These are phyloP conservation scores for Dolomedes plantarius DNA, from an alignment of 2,888 invertebrate genomes.

Conservation along the genomic window DNA sequence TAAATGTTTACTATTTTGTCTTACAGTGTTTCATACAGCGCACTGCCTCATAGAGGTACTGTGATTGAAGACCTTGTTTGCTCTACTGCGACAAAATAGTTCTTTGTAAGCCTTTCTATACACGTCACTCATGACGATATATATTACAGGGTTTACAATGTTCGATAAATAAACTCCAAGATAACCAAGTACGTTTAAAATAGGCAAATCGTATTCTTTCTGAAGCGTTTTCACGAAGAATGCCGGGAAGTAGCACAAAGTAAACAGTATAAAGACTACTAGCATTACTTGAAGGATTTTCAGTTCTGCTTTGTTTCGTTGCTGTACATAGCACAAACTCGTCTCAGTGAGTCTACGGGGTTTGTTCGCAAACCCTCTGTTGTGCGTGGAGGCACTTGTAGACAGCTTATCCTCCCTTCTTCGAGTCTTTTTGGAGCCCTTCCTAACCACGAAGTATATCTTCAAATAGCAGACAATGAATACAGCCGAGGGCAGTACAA, in stretches of 20 bases:
- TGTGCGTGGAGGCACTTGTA: neutral
- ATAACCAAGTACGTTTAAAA: constrained; percentile 83
- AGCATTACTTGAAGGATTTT: constrained; percentile 84
- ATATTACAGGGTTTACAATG: constrained; percentile 93
- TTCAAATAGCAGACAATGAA: constrained; percentile 90
- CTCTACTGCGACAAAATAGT: constrained; percentile 39
- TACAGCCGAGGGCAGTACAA: constrained; percentile 88
- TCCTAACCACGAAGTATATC: constrained; percentile 80
- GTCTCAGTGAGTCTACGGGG: constrained; percentile 32
- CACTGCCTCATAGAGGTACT: too few relatives aligned
- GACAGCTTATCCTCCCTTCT: neutral
- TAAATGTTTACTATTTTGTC: too few relatives aligned
- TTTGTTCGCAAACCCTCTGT: constrained; percentile 16
- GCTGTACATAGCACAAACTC: neutral
- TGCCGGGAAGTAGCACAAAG: constrained; percentile 92
- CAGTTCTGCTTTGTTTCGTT: constrained; percentile 30
- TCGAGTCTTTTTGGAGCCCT: neutral
- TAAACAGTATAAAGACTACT: constrained; percentile 92
- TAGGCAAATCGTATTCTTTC: constrained; percentile 82
- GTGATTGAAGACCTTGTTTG: too few relatives aligned
- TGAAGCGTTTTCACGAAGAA: constrained; percentile 92
- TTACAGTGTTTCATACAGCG: too few relatives aligned
- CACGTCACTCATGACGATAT: constrained; percentile 94
- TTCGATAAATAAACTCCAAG: constrained; percentile 90
- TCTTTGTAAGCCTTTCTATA: constrained; percentile 87